Evolutionary conservation across 2,113 vertebrate genomes (phyloP).

Genomic region (Notothenia rossii): DNA sequence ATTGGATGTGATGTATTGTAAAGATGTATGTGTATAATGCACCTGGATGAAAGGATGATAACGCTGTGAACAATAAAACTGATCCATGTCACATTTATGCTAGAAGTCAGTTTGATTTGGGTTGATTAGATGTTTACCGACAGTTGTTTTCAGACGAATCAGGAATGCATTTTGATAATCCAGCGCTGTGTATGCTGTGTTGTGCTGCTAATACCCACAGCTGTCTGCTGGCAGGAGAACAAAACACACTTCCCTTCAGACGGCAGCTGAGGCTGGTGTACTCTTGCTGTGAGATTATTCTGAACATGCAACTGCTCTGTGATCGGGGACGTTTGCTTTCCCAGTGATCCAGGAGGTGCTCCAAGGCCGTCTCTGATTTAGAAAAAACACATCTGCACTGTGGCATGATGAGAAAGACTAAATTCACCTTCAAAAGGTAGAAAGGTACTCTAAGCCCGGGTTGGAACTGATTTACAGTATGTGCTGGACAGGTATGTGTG

Average conservation of each 20-base stretch:
- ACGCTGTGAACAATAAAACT: constrained; percentile 29
- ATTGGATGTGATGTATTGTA: not conserved
- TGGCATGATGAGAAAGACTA: constrained; percentile 8
- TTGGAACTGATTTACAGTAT: constrained; percentile 31
- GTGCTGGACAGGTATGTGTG: constrained; percentile 5
- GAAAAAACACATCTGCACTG: constrained; percentile 34
- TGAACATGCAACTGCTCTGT: constrained; percentile 30
- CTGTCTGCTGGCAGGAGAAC: constrained; percentile 29
- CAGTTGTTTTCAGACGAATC: constrained; percentile 28
- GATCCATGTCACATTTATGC: not conserved
- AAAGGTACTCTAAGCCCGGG: constrained; percentile 22
- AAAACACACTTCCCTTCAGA: constrained; percentile 33
- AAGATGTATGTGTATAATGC: not conserved
- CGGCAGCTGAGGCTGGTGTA: constrained; percentile 27
- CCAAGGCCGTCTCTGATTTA: constrained; percentile 38
- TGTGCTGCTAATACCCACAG: constrained; percentile 25
- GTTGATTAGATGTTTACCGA: constrained; percentile 8
- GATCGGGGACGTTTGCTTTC: constrained; percentile 38
- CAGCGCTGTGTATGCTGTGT: constrained; percentile 13
- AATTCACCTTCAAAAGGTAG: constrained; percentile 5
- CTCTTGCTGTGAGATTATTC: constrained; percentile 34
- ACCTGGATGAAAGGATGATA: not conserved
- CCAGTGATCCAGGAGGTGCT: not conserved
- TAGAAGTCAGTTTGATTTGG: not conserved
- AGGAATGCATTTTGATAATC: constrained; percentile 6